Conservation (phyloP, 92 coral and sea anemone genomes). For the Muricea muricata region DNA sequence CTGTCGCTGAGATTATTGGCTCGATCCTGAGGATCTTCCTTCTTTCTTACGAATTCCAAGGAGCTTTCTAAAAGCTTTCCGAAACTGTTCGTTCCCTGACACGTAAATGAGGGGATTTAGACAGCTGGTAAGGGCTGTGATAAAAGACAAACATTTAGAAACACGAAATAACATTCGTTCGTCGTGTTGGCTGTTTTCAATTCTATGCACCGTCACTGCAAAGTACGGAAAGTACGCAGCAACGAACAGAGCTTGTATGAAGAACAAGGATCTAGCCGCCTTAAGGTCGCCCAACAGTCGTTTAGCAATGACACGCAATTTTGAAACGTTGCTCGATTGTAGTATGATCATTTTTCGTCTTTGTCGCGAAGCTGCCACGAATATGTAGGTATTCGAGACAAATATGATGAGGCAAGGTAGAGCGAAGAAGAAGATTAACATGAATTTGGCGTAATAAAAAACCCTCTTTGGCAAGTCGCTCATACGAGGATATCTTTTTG, state of each 20-base stretch:
- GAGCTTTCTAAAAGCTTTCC: slow-evolving; percentile 16
- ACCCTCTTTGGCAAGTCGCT: background rate
- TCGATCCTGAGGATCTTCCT: background rate
- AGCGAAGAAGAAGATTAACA: background rate
- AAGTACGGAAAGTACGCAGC: slow-evolving; percentile 8
- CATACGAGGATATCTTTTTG: background rate
- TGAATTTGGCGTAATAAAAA: background rate
- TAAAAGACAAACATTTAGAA: background rate
- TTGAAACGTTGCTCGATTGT: background rate
- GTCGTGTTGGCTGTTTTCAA: background rate
- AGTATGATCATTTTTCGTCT: background rate
- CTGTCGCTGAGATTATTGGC: background rate
- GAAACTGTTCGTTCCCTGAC: slow-evolving; percentile 3
- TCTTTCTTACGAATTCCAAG: background rate
- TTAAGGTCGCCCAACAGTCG: slow-evolving; percentile 8
- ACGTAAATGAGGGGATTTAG: slow-evolving; percentile 22
- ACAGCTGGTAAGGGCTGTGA: background rate
- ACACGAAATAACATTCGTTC: background rate
- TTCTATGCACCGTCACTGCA: background rate
- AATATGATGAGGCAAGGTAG: background rate
- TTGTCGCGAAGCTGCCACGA: background rate
- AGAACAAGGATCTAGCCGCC: slow-evolving; percentile 7
- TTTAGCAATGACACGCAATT: background rate
- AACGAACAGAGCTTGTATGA: slow-evolving; percentile 12
- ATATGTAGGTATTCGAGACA: background rate